Conservation (phyloP, 2,113 vertebrate species). For the Epinephelus lanceolatus region DNA sequence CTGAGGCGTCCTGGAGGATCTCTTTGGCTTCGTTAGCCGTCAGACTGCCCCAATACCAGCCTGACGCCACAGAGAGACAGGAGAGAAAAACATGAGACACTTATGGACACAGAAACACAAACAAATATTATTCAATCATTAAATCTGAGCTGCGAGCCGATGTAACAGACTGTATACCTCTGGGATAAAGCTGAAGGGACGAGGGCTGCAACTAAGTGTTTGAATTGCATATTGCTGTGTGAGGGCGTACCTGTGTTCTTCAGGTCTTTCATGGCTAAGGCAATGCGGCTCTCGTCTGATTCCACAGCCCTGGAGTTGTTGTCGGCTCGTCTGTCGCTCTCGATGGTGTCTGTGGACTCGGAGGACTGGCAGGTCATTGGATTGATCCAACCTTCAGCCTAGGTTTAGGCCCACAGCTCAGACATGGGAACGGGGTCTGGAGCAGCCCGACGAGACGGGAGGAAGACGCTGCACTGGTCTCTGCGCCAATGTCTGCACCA, state of each 20-base stretch:
- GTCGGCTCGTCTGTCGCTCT: conserved; percentile 71
- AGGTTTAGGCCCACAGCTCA: conserved; percentile 34
- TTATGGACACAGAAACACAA: too few species aligned
- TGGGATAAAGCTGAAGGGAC: too few species aligned
- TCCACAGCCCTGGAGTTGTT: conserved; percentile 63
- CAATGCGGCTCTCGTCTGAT: conserved; percentile 82
- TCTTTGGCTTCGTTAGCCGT: conserved; percentile 95
- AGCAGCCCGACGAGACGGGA: not conserved
- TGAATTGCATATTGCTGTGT: too few species aligned
- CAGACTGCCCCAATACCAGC: conserved; percentile 98
- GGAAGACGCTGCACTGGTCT: too few species aligned
- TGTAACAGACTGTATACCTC: too few species aligned
- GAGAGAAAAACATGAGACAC: not conserved
- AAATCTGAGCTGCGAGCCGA: too few species aligned
- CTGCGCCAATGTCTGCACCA: too few species aligned
- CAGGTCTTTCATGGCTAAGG: conserved; percentile 86
- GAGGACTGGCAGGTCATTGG: conserved; percentile 90
- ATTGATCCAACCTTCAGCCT: conserved; percentile 47
- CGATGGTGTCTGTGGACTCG: conserved; percentile 81
- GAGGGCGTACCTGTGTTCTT: conserved; percentile 79
- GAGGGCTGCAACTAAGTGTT: too few species aligned
- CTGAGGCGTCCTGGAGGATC: conserved; percentile 90
- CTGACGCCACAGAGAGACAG: conserved; percentile 77
- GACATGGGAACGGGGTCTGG: conserved; percentile 60
- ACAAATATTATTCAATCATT: too few species aligned